Evolutionary conservation across 2,113 vertebrate species (phyloP), one percentile per base, ranked within the genome.

Genomic region (Podiceps cristatus): DNA sequence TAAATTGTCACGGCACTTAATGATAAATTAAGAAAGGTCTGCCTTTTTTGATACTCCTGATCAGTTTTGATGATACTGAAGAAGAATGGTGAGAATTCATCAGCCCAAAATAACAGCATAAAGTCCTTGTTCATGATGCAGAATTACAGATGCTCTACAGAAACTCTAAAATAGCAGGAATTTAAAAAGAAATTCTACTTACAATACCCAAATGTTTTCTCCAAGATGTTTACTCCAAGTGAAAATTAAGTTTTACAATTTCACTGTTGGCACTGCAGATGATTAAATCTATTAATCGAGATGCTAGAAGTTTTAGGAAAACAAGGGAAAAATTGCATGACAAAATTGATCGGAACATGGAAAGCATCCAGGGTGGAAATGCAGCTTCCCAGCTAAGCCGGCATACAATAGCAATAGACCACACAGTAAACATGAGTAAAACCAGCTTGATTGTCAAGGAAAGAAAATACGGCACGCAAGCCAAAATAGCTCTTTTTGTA

Each of bases 391-490:
- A 96, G 83, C 85, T 90, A 90, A 97, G 94, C 47, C 72, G 29
- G 31, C 52, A 9, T 87, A 91, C 66, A 97, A 96, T 98, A 90
- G 93, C 80, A 91, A 27, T 27, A 97, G 95, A 97, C 96, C 96
- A 96, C 95, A 94, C 90, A 97, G 96, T 80, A 74, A 93, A 92
- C 86, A 82, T 98, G 96, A 97, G 95, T 97, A 93, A 97, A 98
- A 98, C 92, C 95, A 98, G 80, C 98, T 97, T 96, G 94, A 76
- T 96, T 83, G 68, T 95, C 92, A 92, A 74, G 87, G 93, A 74
- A 91, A 90, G 78, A 79, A 62, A 77, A 76, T 71, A 40, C 10
- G 4, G 40, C 92, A 72, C 88, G 86, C 75, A 52, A 64, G 69
- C 78, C 91, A 88, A 85, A 97, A 95, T 66, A 94, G 75, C 80